phyloP scores from a whole-genome alignment of 2,888 invertebrate species.

The Byasa hedistus region DNA sequence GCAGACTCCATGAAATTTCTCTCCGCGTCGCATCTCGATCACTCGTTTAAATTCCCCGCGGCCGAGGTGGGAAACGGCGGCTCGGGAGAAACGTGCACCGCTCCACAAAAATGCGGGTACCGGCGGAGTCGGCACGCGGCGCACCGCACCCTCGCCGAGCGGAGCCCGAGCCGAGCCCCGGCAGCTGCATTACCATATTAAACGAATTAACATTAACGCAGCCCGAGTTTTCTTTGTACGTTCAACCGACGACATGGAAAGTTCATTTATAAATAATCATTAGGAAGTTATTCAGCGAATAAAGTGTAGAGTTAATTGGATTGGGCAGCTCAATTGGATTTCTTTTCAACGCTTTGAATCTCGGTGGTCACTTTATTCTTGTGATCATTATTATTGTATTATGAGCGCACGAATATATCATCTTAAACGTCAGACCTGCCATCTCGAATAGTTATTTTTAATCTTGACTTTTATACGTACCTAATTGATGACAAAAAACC shows the following conservation, averaged over 20 bases:
- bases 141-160: too few relatives aligned
- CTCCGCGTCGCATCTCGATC: constrained; percentile 52
- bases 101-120: constrained; percentile 60
- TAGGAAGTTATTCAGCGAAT: constrained; percentile 7
- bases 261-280: constrained; percentile 18
- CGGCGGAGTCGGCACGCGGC: constrained; percentile 36
- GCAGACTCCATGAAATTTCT: constrained; percentile 47
- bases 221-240: constrained; percentile 34
- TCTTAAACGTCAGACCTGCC: too few relatives aligned
- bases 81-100: constrained; percentile 57
- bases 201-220: constrained; percentile 45
- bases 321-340: not conserved
- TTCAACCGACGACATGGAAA: constrained; percentile 12
- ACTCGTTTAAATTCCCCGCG: constrained; percentile 69
- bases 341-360: too few relatives aligned
- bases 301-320: constrained; percentile 1
- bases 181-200: constrained; percentile 57
- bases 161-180: too few relatives aligned
- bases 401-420: too few relatives aligned
- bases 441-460: too few relatives aligned
- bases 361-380: too few relatives aligned
- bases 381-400: too few relatives aligned
- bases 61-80: constrained; percentile 66
- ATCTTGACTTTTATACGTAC: too few relatives aligned
- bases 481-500: too few relatives aligned